These are phyloP conservation scores for Lasioglossum morio DNA, from an alignment of 2,888 invertebrate genomes.

Conservation along the genomic window DNA sequence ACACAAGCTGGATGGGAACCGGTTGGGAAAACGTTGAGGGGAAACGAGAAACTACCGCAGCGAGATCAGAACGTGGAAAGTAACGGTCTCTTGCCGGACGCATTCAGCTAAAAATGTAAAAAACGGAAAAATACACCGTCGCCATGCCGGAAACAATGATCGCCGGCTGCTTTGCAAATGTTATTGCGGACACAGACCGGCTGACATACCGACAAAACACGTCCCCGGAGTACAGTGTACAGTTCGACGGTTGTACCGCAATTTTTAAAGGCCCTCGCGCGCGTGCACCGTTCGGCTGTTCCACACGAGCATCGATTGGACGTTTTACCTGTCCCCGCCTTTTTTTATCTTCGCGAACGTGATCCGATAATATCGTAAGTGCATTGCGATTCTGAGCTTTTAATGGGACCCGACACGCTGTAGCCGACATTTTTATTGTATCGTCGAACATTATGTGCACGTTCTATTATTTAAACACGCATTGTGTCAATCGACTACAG, in stretches of 20 bases:
- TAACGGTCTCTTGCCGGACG: slow-evolving; percentile 12
- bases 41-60: slow-evolving; percentile 7
- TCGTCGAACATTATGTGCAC: no score
- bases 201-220: not conserved
- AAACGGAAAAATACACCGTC: not conserved
- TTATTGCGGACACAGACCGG: slow-evolving; percentile 48
- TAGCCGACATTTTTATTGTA: no score
- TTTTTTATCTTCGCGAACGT: not conserved
- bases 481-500: no score
- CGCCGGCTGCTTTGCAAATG: slow-evolving; percentile 45
- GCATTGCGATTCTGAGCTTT: no score
- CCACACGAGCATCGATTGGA: not conserved
- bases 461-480: no score
- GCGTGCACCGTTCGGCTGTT: not conserved
- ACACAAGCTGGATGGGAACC: not conserved
- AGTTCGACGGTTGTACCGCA: not conserved
- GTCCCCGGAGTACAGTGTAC: not conserved
- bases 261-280: not conserved
- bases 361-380: not conserved
- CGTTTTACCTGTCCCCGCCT: not conserved
- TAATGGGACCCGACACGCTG: no score
- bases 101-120: slow-evolving; percentile 33
- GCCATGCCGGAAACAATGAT: slow-evolving; percentile 52
- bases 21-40: not conserved
- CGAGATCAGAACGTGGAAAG: slow-evolving; percentile 28